Evolutionary conservation across 2,888 invertebrate genomes (phyloP).

Genomic region (Agrilus mali): DNA sequence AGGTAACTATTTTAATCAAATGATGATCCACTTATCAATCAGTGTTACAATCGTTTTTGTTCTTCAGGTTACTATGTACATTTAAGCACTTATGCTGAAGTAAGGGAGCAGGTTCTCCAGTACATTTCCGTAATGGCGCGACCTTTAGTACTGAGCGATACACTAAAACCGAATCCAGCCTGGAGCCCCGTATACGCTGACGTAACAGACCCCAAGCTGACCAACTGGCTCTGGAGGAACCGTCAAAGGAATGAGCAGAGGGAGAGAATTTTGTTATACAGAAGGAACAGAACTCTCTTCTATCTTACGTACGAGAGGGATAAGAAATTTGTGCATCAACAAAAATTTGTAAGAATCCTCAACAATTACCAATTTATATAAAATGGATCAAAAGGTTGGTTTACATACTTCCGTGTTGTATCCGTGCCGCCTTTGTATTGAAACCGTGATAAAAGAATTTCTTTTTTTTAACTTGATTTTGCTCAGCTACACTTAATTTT

Average conservation of each 20-base stretch:
- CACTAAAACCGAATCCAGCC: slow-evolving; percentile 70
- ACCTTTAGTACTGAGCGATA: slow-evolving; percentile 78
- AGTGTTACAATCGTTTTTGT: background rate
- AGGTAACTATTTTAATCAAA: slow-evolving; percentile 33
- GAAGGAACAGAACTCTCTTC: slow-evolving; percentile 40
- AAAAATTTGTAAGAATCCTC: slow-evolving; percentile 35
- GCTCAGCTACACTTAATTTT: too few relatives aligned
- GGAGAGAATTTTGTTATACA: slow-evolving; percentile 56
- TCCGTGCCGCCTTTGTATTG: too few relatives aligned
- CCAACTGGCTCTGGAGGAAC: slow-evolving; percentile 82
- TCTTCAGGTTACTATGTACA: slow-evolving; percentile 81
- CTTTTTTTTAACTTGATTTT: too few relatives aligned
- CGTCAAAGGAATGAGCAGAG: slow-evolving; percentile 70
- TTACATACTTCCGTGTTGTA: too few relatives aligned
- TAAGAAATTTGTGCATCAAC: slow-evolving; percentile 41
- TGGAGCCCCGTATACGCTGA: slow-evolving; percentile 98
- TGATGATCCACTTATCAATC: background rate
- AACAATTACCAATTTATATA: too few relatives aligned
- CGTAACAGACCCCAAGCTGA: slow-evolving; percentile 79
- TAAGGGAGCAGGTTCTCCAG: slow-evolving; percentile 87
- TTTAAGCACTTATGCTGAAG: slow-evolving; percentile 92
- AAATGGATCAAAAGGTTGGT: too few relatives aligned
- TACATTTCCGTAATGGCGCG: slow-evolving; percentile 96
- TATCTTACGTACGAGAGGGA: slow-evolving; percentile 54
- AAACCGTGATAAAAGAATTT: background rate